A percentile compares a stretch with the other conserved stretches of the same genome.
Evolutionary conservation across 2,113 vertebrate genomes (phyloP).

Genomic region (Gobio gobio): DNA sequence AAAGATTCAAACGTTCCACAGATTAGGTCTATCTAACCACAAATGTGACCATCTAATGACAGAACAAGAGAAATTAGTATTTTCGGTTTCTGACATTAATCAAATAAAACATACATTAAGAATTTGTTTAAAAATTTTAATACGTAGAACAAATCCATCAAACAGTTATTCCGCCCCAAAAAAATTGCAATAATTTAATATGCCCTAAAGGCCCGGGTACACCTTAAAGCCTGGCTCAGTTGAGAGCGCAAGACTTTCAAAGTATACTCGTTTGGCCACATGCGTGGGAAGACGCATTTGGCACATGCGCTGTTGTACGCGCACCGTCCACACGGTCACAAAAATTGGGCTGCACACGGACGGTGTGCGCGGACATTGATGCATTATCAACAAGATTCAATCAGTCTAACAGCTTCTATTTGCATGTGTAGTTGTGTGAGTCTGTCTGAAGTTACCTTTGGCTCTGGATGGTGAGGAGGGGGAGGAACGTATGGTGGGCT

Average conservation of each 20-base stretch:
- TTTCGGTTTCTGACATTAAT: neutral
- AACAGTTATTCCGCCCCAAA: neutral
- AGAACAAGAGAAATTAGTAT: neutral
- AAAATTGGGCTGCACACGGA: too few relatives aligned
- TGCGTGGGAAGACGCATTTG: too few relatives aligned
- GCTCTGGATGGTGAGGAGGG: constrained; percentile 92
- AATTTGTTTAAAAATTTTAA: neutral
- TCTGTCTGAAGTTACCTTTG: constrained; percentile 83
- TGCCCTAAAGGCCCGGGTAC: neutral
- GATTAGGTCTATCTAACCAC: neutral
- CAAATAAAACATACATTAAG: neutral
- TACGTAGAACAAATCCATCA: neutral
- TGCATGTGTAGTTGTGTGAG: neutral
- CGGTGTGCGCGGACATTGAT: neutral
- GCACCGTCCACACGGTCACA: too few relatives aligned
- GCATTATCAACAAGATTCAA: neutral
- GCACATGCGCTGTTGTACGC: too few relatives aligned
- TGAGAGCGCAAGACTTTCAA: too few relatives aligned
- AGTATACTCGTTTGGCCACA: too few relatives aligned
- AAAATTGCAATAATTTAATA: neutral
- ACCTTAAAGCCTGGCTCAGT: too few relatives aligned
- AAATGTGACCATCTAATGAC: neutral
- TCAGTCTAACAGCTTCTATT: neutral
- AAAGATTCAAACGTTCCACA: neutral
- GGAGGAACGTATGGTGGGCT: constrained; percentile 86